Percentiles rank a stretch among this genome's conserved stretches.
phyloP scores from a whole-genome alignment of 2,797 vertebrate genomes.

The Hypotaenidia philippensis region DNA sequence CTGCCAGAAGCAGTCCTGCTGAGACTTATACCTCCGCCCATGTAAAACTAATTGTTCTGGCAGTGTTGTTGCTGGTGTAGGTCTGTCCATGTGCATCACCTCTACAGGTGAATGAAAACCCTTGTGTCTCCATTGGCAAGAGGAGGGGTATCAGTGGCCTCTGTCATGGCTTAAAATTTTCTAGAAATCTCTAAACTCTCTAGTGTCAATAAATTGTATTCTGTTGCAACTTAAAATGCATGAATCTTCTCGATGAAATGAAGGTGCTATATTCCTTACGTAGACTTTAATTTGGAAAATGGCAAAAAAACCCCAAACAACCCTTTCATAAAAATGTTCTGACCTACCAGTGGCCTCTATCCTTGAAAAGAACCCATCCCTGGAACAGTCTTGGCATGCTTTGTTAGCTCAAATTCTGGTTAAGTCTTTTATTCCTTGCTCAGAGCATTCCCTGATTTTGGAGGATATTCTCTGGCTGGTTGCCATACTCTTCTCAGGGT shows the following conservation, averaged over 20 bases:
- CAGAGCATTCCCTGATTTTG: background rate
- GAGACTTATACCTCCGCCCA: background rate
- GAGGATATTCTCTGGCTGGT: background rate
- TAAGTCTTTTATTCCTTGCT: background rate
- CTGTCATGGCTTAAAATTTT: background rate
- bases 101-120: background rate
- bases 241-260: background rate
- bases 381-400: background rate
- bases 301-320: background rate
- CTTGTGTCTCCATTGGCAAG: background rate
- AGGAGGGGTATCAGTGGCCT: background rate
- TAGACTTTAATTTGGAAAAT: background rate
- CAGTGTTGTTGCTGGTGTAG: background rate
- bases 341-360: background rate
- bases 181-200: background rate
- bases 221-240: background rate
- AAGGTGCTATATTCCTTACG: background rate
- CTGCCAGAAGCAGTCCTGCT: background rate
- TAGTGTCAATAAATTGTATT: background rate
- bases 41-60: background rate
- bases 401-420: background rate
- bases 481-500: background rate
- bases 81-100: background rate
- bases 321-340: background rate
- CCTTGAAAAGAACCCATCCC: background rate